Conservation (phyloP, 2,888 invertebrate species). For the Sussaba pulchella region DNA sequence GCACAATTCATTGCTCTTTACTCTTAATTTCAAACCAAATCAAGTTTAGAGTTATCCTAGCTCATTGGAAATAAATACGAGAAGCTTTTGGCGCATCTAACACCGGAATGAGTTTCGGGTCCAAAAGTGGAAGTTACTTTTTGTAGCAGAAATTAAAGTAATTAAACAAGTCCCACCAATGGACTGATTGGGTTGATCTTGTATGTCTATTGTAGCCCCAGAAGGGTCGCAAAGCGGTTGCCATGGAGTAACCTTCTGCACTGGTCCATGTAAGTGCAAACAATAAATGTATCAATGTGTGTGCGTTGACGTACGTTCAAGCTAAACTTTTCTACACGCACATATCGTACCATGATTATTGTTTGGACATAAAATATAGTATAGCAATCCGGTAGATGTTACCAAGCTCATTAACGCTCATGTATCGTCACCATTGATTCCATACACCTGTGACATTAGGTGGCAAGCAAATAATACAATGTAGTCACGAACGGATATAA, state of each 20-base stretch:
- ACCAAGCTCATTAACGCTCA: not conserved
- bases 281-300: slow-evolving; percentile 67
- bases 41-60: too few relatives aligned
- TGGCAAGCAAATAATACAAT: not conserved
- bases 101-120: too few relatives aligned
- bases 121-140: not conserved
- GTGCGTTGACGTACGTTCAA: slow-evolving; percentile 64
- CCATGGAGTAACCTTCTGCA: slow-evolving; percentile 83
- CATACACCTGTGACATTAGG: not conserved
- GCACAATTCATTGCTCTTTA: too few relatives aligned
- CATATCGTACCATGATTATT: not conserved
- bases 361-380: too few relatives aligned
- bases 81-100: too few relatives aligned
- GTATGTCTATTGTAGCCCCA: slow-evolving; percentile 83
- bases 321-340: slow-evolving; percentile 43
- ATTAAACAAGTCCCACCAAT: slow-evolving; percentile 33
- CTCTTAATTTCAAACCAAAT: too few relatives aligned
- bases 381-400: too few relatives aligned
- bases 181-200: slow-evolving; percentile 67
- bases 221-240: slow-evolving; percentile 84
- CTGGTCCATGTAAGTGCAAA: slow-evolving; percentile 84
- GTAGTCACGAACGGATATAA: not conserved
- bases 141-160: slow-evolving; percentile 32
- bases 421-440: slow-evolving; percentile 16
- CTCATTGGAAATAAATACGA: too few relatives aligned